These are phyloP conservation scores for Schlechtendalia chinensis DNA, from an alignment of 1,140 invertebrate genomes.

Conservation along the genomic window DNA sequence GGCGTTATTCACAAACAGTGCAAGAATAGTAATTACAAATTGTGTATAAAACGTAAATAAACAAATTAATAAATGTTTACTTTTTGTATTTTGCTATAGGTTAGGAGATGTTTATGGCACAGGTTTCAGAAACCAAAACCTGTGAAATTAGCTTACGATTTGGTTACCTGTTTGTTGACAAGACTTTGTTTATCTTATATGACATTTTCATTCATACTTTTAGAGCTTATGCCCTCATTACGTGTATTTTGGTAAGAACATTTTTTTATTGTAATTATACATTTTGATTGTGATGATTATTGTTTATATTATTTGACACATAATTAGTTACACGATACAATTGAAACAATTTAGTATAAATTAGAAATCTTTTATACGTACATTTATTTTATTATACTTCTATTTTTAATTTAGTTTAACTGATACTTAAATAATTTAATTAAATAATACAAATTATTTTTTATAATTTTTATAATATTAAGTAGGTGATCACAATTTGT, in stretches of 20 bases:
- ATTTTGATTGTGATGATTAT: not conserved
- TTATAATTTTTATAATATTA: too few relatives aligned
- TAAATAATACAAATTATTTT: too few relatives aligned
- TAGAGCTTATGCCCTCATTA: constrained; percentile 73
- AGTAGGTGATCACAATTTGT: too few relatives aligned
- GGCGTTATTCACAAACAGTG: constrained; percentile 80
- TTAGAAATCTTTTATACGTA: too few relatives aligned
- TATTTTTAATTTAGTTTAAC: too few relatives aligned
- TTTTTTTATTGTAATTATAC: constrained; percentile 1
- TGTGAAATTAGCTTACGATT: constrained; percentile 73
- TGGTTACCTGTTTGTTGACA: constrained; percentile 74
- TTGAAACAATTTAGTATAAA: too few relatives aligned
- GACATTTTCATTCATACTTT: constrained; percentile 84
- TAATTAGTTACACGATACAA: too few relatives aligned
- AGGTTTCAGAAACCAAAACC: constrained; percentile 68
- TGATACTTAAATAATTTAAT: too few relatives aligned
- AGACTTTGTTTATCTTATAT: constrained; percentile 80
- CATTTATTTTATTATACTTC: too few relatives aligned
- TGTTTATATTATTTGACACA: too few relatives aligned
- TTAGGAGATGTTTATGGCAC: constrained; percentile 71
- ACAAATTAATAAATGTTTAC: not conserved
- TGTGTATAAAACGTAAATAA: not conserved
- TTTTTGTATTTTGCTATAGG: constrained; percentile 58
- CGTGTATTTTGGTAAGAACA: constrained; percentile 66
- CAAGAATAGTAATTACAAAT: constrained; percentile 67